These are phyloP conservation scores for Paguma larvata DNA, from an alignment of 2,797 vertebrate genomes.

Conservation along the genomic window DNA sequence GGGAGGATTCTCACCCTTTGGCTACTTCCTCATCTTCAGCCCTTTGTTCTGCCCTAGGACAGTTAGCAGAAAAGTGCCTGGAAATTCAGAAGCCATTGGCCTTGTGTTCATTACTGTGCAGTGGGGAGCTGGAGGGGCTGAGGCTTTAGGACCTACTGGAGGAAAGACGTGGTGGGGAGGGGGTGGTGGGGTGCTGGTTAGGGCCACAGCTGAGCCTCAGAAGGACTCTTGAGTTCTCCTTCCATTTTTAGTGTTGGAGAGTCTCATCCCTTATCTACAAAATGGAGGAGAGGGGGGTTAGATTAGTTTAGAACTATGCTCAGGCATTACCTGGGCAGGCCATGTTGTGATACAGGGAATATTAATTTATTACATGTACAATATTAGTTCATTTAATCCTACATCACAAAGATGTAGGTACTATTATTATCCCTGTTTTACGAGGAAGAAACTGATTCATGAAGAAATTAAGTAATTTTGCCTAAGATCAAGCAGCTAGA, in stretches of 20 bases:
- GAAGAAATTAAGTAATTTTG: neutral
- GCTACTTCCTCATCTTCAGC: neutral
- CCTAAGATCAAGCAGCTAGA: neutral
- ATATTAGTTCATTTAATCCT: neutral
- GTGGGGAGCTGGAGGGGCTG: neutral
- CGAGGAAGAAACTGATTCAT: neutral
- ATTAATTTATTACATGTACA: neutral
- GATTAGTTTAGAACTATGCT: neutral
- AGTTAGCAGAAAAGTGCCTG: neutral
- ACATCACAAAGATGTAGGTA: neutral
- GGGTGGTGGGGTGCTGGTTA: neutral
- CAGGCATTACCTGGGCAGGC: neutral
- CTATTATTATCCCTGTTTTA: neutral
- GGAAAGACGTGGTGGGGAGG: neutral
- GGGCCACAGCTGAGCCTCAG: neutral
- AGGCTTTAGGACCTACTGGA: no score
- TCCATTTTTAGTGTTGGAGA: neutral
- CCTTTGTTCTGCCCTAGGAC: neutral
- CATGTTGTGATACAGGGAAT: no score
- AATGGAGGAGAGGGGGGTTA: neutral
- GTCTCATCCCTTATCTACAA: neutral
- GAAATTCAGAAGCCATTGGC: neutral
- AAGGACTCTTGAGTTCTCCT: neutral
- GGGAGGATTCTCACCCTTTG: neutral
- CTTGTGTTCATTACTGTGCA: neutral